Evolutionary conservation across 1,140 invertebrate species (phyloP).

Genomic region (Saxidomus purpurata): DNA sequence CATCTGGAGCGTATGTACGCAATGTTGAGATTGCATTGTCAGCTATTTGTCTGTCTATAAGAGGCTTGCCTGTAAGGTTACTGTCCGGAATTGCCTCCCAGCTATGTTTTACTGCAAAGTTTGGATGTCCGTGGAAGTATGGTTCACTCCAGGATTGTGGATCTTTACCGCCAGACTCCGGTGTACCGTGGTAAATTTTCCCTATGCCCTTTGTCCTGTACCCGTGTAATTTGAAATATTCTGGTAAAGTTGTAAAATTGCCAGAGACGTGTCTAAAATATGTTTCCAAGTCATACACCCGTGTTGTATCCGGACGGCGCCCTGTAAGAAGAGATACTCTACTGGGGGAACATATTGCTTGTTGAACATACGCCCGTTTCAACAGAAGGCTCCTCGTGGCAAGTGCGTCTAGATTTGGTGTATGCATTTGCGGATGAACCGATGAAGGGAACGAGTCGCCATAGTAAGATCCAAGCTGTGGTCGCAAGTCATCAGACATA

Average conservation of each 20-base stretch:
- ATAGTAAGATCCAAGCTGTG: constrained; percentile 58
- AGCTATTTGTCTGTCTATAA: constrained; percentile 91
- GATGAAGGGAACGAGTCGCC: constrained; percentile 58
- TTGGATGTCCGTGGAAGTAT: constrained; percentile 38
- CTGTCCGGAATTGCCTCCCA: constrained; percentile 20
- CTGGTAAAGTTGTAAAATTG: constrained; percentile 86
- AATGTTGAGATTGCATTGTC: constrained; percentile 88
- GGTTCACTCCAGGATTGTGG: constrained; percentile 46
- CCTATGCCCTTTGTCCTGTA: constrained; percentile 51
- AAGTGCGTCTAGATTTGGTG: constrained; percentile 65
- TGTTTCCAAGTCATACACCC: constrained; percentile 46
- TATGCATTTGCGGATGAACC: constrained; percentile 66
- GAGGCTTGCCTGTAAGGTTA: constrained; percentile 45
- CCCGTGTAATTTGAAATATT: constrained; percentile 35
- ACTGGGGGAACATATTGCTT: constrained; percentile 35
- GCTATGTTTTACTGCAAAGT: background rate
- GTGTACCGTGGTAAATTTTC: constrained; percentile 50
- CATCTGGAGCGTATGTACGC: constrained; percentile 31
- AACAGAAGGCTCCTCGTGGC: constrained; percentile 69
- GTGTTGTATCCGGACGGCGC: constrained; percentile 68
- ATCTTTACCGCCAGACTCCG: constrained; percentile 9
- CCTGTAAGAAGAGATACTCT: constrained; percentile 67
- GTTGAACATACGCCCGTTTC: constrained; percentile 68
- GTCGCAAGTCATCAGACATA: constrained; percentile 69
- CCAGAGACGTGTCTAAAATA: constrained; percentile 38